A percentile compares a stretch with the other conserved stretches of the same genome.
These are phyloP conservation scores for Apomyelois bistriatella DNA, from an alignment of 2,888 invertebrate species.

Conservation along the genomic window DNA sequence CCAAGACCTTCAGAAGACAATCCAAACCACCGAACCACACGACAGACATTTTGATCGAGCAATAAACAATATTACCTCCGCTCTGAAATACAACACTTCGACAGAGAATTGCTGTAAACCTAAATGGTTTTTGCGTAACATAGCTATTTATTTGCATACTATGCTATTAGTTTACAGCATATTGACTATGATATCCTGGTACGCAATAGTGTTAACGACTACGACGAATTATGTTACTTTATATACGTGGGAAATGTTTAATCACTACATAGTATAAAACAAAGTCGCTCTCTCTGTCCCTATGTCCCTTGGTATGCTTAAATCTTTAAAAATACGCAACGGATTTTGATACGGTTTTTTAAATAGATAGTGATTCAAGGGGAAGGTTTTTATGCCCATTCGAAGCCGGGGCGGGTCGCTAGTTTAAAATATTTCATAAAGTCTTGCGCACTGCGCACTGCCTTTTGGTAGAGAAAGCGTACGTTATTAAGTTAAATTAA, in stretches of 20 bases:
- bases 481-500: too few species aligned
- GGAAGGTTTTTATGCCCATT: too few species aligned
- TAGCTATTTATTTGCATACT: constrained; percentile 1
- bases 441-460: too few species aligned
- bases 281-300: too few species aligned
- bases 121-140: background rate
- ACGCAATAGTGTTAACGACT: background rate
- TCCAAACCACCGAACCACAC: background rate
- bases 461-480: too few species aligned
- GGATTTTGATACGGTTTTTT: too few species aligned
- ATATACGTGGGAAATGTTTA: background rate
- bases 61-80: background rate
- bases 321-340: too few species aligned
- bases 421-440: too few species aligned
- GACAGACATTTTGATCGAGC: background rate
- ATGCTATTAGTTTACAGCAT: background rate
- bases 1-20: background rate
- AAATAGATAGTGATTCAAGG: too few species aligned
- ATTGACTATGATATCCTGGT: constrained; percentile 4
- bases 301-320: too few species aligned
- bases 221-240: constrained; percentile 1
- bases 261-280: too few species aligned
- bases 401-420: too few species aligned
- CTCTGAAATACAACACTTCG: background rate
- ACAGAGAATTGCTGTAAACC: background rate